Evolutionary conservation across 2,113 vertebrate genomes (phyloP), one percentile per base, ranked within the genome.

Genomic region (Nanger granti): DNA sequence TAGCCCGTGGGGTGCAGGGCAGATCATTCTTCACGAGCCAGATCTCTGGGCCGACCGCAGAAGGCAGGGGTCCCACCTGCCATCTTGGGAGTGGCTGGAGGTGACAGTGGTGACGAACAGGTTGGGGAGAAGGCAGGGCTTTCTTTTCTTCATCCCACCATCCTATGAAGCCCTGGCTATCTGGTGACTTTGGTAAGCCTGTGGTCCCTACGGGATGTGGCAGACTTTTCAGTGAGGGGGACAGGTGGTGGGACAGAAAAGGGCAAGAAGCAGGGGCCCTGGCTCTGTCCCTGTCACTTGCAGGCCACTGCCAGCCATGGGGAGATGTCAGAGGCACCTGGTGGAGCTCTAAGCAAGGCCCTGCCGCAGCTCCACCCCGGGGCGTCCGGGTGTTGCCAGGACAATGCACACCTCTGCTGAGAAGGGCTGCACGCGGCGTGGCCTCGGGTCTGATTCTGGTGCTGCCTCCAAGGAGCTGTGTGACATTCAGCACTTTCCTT

Each of bases 381-480:
- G 90, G 49, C 31, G 29, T 28, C 49, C 44, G 3, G 10, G 59
- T 0, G 22, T 37, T 52, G 83, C 69, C 73, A 7, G 9, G 66
- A 1, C 14, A 29, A 6, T 1, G 7, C 8, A 34, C 24, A 22
- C 1, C 37, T 69, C 60, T 17, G 84, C 3, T 1, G 34, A 59
- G 66, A 37, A 59, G 4, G 12, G 6, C 41, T 37, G 57, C 7
- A 4, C 1, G 2, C 0, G 11, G 34, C 0, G 1, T 9, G 79
- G 20, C 28, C 37, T 85, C 28, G 2, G 31, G 12, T 14, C 18
- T 26, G 28, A 22, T 64, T 26, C 82, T 41, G 64, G 41, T 3
- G 3, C 29, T 60, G 41, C n/a, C n/a, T 15, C 4, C 55, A 69
- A 69, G 55, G n/a, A 76, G 89, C 55, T 59, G 29, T 4, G 15